Evolutionary conservation across 2,888 invertebrate genomes (phyloP).

Genomic region (Anorthoa munda): DNA sequence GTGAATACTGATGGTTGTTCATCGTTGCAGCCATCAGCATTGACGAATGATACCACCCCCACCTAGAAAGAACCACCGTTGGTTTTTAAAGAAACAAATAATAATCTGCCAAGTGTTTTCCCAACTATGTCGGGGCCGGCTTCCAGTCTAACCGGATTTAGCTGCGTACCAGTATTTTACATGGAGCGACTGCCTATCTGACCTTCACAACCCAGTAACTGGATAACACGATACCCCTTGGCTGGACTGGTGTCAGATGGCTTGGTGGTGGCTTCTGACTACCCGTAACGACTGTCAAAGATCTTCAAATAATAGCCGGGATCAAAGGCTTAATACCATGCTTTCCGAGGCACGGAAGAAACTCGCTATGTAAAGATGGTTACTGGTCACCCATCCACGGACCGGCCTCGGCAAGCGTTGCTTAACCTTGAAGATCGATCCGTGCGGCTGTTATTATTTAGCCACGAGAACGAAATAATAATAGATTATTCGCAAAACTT

Average conservation of each 20-base stretch:
- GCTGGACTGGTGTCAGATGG: too few species aligned
- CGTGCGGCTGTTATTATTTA: not conserved
- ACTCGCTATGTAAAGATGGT: too few species aligned
- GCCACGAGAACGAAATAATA: too few species aligned
- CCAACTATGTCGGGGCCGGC: not conserved
- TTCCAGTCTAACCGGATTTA: not conserved
- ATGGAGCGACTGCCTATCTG: too few species aligned
- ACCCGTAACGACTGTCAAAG: not conserved
- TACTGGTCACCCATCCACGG: too few species aligned
- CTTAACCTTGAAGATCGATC: not conserved
- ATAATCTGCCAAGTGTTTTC: too few species aligned
- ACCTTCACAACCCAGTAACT: too few species aligned
- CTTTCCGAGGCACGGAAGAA: not conserved
- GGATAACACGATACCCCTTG: too few species aligned
- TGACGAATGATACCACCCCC: constrained; percentile 84
- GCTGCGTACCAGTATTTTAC: too few species aligned
- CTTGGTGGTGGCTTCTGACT: not conserved
- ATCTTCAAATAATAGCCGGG: not conserved
- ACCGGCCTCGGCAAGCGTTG: not conserved
- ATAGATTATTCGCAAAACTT: too few species aligned
- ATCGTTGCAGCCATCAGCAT: constrained; percentile 81
- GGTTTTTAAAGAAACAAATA: not conserved
- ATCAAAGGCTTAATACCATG: not conserved
- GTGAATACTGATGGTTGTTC: constrained; percentile 84
- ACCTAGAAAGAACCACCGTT: constrained; percentile 71